phyloP scores from a whole-genome alignment of 2,113 vertebrate genomes.

The Macquaria ambigua region DNA sequence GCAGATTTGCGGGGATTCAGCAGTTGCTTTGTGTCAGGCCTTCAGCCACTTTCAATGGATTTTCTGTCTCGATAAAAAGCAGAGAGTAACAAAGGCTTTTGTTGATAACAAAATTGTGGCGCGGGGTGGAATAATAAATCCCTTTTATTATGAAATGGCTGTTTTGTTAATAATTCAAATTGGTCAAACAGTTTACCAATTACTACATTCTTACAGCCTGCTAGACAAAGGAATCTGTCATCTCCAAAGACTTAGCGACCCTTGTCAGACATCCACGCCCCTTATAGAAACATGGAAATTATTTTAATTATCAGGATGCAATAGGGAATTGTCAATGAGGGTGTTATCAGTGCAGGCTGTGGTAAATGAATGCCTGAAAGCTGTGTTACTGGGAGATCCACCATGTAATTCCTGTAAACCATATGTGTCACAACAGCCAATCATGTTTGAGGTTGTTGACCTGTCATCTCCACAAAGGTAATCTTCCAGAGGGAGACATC shows the following conservation, averaged over 20 bases:
- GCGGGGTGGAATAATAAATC: conserved; percentile 70
- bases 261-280: conserved; percentile 28
- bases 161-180: conserved; percentile 74
- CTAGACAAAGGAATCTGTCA: conserved; percentile 48
- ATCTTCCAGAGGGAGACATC: conserved; percentile 31
- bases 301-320: conserved; percentile 53
- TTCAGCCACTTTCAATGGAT: conserved; percentile 80
- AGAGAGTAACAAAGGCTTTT: conserved; percentile 63
- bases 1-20: conserved; percentile 84
- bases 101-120: conserved; percentile 75
- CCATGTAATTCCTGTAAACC: conserved; percentile 25
- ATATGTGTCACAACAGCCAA: neutral
- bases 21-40: conserved; percentile 79
- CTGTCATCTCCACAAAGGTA: conserved; percentile 23
- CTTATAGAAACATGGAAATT: conserved; percentile 26
- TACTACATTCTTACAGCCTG: conserved; percentile 42
- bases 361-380: conserved; percentile 15
- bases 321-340: conserved; percentile 20
- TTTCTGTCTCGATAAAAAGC: conserved; percentile 76
- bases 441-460: conserved; percentile 25
- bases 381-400: neutral
- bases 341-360: conserved; percentile 4
- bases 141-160: conserved; percentile 68
- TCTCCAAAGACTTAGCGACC: conserved; percentile 42
- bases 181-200: conserved; percentile 75